Evolutionary conservation across 2,113 vertebrate species (phyloP).

Genomic region (Mastomys coucha): DNA sequence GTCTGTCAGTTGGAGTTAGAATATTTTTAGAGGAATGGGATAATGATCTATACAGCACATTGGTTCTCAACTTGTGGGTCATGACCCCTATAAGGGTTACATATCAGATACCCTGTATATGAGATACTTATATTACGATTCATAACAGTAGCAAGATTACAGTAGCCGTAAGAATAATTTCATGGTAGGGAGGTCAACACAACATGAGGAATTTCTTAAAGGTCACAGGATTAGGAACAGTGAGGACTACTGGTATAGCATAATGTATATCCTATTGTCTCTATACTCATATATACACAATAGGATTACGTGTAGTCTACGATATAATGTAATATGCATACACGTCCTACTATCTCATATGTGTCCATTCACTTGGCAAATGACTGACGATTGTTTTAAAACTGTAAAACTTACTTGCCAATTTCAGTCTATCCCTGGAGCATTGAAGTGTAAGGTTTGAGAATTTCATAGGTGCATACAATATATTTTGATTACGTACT

Average conservation of each 20-base stretch:
- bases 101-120: background rate
- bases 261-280: background rate
- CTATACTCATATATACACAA: background rate
- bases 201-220: background rate
- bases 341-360: background rate
- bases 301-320: background rate
- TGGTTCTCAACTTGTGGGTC: background rate
- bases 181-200: background rate
- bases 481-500: background rate
- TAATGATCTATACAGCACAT: background rate
- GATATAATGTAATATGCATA: too few species aligned
- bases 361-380: conserved; percentile 20
- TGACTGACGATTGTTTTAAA: conserved; percentile 42
- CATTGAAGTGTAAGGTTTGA: background rate
- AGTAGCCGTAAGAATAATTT: background rate
- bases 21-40: background rate
- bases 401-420: background rate
- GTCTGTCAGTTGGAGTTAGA: conserved; percentile 8
- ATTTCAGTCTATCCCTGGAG: background rate
- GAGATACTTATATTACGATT: background rate
- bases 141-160: background rate
- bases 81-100: background rate
- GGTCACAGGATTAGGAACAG: background rate
- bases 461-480: background rate
- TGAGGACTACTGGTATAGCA: background rate